Evolutionary conservation across 1,140 invertebrate species (phyloP), one percentile per base, ranked within the genome.

Genomic region (Temnothorax longispinosus): DNA sequence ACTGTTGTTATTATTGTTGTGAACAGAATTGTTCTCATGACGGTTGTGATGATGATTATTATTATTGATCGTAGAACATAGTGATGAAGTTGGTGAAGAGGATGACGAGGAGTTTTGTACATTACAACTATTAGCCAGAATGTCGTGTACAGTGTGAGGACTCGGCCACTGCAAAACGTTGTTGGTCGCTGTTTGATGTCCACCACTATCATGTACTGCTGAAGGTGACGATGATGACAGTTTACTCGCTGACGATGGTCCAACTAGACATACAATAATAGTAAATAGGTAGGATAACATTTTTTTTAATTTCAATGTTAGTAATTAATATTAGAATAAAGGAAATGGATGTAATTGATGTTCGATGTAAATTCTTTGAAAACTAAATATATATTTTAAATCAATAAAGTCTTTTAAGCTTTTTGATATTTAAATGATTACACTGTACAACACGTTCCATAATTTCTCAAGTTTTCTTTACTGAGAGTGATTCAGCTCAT

Each of bases 131-230:
- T 77, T 94, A 15, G 96, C 96, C 87, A 98, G 95, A 88, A 98
- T 97, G 91, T 98, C 97, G 77, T 96, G 96, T 5, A 98, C 97
- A 1, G 97, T 96, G 92, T 98, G 97, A 21, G 97, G 96, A 91
- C 95, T 96, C 47, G 96, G 96, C 96, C 96, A 96, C 50, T 94
- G 94, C 85, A 94, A 86, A 89, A 82, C 91, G 89, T 77, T 93
- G 92, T 97, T 97, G 81, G 97, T 97, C 89, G 89, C 89, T 91
- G 65, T 86, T 38, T 85, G 72, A 91, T 92, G 21, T 89, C 90
- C 44, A 91, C 74, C 77, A 27, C 86, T 86, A 86, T 38, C 87
- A 77, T 89, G 85, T 60, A 88, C 89, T 72, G 88, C 41, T 35
- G 89, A 91, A 87, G 88, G 92, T 84, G 91, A 94, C 80, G 92